A percentile compares a stretch with the other conserved stretches of the same genome.
These are phyloP conservation scores for Scomberomorus guttatus DNA, from an alignment of 2,797 vertebrate genomes.

Conservation along the genomic window DNA sequence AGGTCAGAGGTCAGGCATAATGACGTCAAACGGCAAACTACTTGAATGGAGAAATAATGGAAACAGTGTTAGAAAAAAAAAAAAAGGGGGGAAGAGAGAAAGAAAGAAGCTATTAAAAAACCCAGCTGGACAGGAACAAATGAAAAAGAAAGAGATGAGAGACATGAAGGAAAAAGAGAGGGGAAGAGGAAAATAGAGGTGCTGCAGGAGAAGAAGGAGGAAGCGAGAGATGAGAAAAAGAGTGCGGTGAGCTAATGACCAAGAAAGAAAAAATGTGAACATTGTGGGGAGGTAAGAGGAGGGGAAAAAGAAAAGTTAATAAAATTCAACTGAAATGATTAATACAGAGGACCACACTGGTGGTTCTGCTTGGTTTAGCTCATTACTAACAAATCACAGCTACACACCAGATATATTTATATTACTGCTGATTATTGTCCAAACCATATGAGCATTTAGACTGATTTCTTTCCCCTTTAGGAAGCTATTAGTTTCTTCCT, in stretches of 20 bases:
- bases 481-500: no score
- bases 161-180: background rate
- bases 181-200: background rate
- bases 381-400: no score
- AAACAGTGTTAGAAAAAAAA: background rate
- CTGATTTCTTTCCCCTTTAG: no score
- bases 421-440: no score
- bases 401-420: no score
- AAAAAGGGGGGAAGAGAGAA: background rate
- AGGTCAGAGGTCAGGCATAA: background rate
- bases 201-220: background rate
- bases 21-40: background rate
- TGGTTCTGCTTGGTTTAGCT: no score
- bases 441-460: no score
- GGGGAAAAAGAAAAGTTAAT: background rate
- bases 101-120: slow-evolving; percentile 6
- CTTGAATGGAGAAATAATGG: background rate
- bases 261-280: no score
- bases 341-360: background rate
- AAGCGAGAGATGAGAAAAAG: background rate
- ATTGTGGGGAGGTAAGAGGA: no score
- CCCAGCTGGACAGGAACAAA: slow-evolving; percentile 21
- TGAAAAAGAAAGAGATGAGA: slow-evolving; percentile 21
- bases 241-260: no score
- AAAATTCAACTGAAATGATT: background rate